These are phyloP conservation scores for Mythimna pallens DNA, from an alignment of 2,888 invertebrate genomes.

Conservation along the genomic window DNA sequence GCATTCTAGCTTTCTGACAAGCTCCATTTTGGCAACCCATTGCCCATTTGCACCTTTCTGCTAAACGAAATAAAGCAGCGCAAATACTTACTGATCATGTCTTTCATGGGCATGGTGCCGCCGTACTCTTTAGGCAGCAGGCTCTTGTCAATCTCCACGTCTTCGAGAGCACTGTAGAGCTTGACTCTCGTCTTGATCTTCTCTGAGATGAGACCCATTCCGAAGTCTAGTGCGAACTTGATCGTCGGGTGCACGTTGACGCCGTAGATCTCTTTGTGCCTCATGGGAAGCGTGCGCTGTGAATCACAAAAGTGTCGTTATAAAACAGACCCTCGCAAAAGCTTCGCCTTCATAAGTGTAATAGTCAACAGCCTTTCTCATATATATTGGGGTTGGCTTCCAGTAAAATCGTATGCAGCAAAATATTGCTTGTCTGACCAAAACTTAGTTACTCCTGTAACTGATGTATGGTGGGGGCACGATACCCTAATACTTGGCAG, in stretches of 20 bases:
- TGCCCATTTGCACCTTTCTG: background rate
- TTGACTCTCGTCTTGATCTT: conserved; percentile 94
- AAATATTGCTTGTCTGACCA: too few relatives aligned
- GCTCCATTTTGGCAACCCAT: background rate
- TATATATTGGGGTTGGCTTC: too few relatives aligned
- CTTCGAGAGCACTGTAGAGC: conserved; percentile 92
- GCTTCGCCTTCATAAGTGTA: too few relatives aligned
- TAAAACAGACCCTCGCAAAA: too few relatives aligned
- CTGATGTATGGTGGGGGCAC: too few relatives aligned
- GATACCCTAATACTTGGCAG: too few relatives aligned
- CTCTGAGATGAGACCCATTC: conserved; percentile 94
- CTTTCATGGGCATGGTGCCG: conserved; percentile 95
- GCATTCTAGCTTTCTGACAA: background rate
- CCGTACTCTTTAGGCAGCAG: conserved; percentile 95
- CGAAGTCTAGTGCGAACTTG: conserved; percentile 94
- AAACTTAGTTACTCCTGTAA: too few relatives aligned
- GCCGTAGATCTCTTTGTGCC: conserved; percentile 95
- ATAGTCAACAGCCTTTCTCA: too few relatives aligned
- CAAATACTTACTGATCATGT: conserved; percentile 93
- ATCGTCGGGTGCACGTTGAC: conserved; percentile 94
- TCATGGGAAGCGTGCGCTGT: conserved; percentile 94
- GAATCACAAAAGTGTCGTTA: conserved; percentile 53
- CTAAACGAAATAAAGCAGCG: background rate
- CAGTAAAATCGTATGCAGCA: too few relatives aligned
- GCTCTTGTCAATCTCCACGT: conserved; percentile 91